Evolutionary conservation across 2,113 vertebrate species (phyloP), one percentile per base, ranked within the genome.

Genomic region (Prinia subflava): DNA sequence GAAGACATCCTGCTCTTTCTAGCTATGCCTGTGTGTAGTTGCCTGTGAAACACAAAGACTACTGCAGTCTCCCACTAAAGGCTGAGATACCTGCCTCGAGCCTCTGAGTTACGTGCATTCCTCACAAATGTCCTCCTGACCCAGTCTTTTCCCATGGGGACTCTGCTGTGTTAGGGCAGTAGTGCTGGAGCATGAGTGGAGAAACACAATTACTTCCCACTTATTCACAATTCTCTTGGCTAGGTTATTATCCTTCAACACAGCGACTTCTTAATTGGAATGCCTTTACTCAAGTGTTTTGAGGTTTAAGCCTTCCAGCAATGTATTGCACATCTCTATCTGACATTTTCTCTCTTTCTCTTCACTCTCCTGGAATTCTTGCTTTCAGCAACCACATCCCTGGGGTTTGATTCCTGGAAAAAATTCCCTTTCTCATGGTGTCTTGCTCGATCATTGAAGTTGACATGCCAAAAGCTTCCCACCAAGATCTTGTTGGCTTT

Each of bases 401-500:
- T 85, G 52, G 31, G 59, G 94, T 95, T 94, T n/a, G 52, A 92
- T 94, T 96, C 86, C 84, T 94, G 94, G 97, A 94, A 94, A 96
- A 97, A 87, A 44, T 31, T 90, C 62, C 70, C 62, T 89, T 95
- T 87, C 67, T 96, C 67, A 77, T 95, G 74, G 90, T 52, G 37
- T 87, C 87, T 85, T 94, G 82, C 92, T 95, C 0, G 7, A 77
- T 95, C 94, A 94, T 95, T 96, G 86, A 90, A 71, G 73, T 30
- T 95, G 94, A 95, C 87, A 67, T 87, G 93, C 94, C 95, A 97
- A 96, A 94, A 88, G 47, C 87, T 95, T 96, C 93, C 95, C 95
- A 91, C 93, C 19, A 86, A 95, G 93, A 95, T 94, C 85, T 87
- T 71, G 68, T 49, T 92, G 94, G 89, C 64, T 93, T 77, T 97